These are phyloP conservation scores for Hetaerina americana DNA, from an alignment of 1,140 invertebrate genomes.

Conservation along the genomic window DNA sequence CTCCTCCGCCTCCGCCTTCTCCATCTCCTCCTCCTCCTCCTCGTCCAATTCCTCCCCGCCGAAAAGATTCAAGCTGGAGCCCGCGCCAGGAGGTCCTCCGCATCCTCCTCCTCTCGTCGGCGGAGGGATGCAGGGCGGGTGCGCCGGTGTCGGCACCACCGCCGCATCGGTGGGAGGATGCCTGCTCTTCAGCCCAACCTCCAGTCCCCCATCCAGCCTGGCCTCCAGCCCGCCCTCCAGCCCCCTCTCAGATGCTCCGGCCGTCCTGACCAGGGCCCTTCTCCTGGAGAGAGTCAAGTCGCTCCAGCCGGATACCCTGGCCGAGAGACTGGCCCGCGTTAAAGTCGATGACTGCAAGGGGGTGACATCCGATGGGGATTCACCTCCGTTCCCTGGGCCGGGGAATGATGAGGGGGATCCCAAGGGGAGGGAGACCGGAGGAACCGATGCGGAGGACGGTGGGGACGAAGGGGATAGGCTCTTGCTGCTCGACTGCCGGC, in stretches of 20 bases:
- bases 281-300: not conserved
- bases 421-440: not conserved
- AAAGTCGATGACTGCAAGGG: too few species aligned
- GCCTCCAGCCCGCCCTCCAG: not conserved
- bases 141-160: not conserved
- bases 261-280: not conserved
- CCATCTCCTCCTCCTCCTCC: not conserved
- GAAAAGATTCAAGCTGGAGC: not conserved
- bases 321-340: not conserved
- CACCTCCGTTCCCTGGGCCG: not conserved
- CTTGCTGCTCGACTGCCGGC: conserved; percentile 53
- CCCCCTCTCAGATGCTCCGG: not conserved
- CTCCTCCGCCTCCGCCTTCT: not conserved
- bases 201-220: not conserved
- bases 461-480: too few species aligned
- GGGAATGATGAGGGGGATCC: not conserved
- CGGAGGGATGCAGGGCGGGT: too few species aligned
- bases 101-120: too few species aligned
- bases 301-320: not conserved
- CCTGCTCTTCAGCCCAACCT: not conserved
- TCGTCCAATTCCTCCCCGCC: not conserved
- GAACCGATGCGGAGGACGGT: too few species aligned
- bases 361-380: not conserved
- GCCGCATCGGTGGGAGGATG: too few species aligned
- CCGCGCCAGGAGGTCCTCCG: not conserved